Evolutionary conservation across 2,888 invertebrate species (phyloP).

Genomic region (Adineta ricciae): DNA sequence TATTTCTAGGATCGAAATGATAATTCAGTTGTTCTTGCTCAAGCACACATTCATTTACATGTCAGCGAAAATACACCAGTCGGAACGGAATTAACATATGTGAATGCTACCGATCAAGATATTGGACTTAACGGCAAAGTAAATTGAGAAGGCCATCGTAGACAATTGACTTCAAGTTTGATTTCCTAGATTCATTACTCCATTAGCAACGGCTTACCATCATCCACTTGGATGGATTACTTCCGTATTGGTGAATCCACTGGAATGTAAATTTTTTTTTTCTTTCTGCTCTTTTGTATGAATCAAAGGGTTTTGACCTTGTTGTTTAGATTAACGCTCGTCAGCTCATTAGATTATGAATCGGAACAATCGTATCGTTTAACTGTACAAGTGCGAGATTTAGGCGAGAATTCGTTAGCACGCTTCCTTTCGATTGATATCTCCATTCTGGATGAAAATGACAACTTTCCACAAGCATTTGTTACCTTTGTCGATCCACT

Average conservation of each 20-base stretch:
- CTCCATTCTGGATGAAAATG: conserved; percentile 23
- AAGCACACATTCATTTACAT: conserved; percentile 15
- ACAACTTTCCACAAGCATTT: conserved; percentile 26
- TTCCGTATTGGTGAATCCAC: conserved; percentile 16
- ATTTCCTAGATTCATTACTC: conserved; percentile 1
- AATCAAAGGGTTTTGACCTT: background rate
- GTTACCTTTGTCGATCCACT: conserved; percentile 22
- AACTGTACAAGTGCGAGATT: conserved; percentile 23
- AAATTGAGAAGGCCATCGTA: background rate
- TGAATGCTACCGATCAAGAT: conserved; percentile 6
- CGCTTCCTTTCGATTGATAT: conserved; percentile 22
- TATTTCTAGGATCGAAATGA: conserved; percentile 27
- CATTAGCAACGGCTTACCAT: background rate
- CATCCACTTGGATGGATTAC: conserved; percentile 7
- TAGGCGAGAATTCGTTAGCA: background rate
- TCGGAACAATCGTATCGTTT: conserved; percentile 26
- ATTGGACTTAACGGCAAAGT: conserved; percentile 19
- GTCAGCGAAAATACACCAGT: conserved; percentile 26
- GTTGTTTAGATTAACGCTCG: background rate
- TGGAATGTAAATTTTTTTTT: background rate
- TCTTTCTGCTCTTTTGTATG: background rate
- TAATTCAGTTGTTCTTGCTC: conserved; percentile 12
- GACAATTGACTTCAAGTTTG: background rate
- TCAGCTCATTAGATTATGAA: conserved; percentile 28
- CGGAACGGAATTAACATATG: background rate